These are phyloP conservation scores for Haliclona indistincta DNA, from an alignment of 37 sponge, comb jelly and placozoan genomes.

Conservation along the genomic window DNA sequence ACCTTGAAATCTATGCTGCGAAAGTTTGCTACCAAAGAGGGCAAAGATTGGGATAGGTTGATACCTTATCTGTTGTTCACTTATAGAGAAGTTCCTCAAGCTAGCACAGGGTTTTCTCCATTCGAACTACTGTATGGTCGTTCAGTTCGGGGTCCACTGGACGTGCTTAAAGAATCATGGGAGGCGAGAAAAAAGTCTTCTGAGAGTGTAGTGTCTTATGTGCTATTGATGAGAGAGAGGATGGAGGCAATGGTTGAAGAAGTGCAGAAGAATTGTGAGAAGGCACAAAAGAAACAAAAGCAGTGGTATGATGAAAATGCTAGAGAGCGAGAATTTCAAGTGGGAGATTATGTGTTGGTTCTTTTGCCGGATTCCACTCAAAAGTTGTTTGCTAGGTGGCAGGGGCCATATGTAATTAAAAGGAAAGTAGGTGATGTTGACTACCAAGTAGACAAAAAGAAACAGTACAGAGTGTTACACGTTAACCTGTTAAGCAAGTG, in stretches of 20 bases:
- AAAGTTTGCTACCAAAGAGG: no score
- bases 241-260: slow-evolving; percentile 22
- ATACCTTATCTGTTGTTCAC: no score
- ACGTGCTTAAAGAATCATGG: slow-evolving; percentile 17
- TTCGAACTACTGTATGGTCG: no score
- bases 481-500: slow-evolving; percentile 17
- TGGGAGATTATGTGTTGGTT: slow-evolving; percentile 11
- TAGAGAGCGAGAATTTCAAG: slow-evolving; percentile 1
- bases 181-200: slow-evolving; percentile 2
- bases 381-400: slow-evolving; percentile 33
- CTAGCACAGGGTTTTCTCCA: no score
- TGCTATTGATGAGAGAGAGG: not conserved
- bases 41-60: no score
- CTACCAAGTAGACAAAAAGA: slow-evolving; percentile 35
- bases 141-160: no score
- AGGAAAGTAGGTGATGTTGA: slow-evolving; percentile 27
- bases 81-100: no score
- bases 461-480: slow-evolving; percentile 13
- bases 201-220: slow-evolving; percentile 24
- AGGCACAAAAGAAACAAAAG: slow-evolving; percentile 17
- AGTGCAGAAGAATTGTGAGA: not conserved
- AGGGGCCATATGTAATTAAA: slow-evolving; percentile 41
- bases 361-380: slow-evolving; percentile 10
- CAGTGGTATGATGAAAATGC: slow-evolving; percentile 15
- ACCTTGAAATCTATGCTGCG: no score